phyloP scores from a whole-genome alignment of 2,888 invertebrate species.

The Drosophila parthenogenetica region DNA sequence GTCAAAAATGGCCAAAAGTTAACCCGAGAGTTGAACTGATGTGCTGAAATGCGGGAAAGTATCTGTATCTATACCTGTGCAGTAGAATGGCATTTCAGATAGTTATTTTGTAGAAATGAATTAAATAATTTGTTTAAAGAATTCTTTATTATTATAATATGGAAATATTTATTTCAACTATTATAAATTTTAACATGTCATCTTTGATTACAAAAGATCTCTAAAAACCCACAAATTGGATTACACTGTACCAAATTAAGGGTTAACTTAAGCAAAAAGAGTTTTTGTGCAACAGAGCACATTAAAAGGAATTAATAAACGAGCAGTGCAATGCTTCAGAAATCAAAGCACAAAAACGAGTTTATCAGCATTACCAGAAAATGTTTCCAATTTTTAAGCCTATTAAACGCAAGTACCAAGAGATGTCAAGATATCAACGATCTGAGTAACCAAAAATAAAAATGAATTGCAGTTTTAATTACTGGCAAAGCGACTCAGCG shows the following conservation, averaged over 20 bases:
- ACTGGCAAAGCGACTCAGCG: slow-evolving; percentile 33
- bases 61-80: not conserved
- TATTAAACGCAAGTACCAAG: slow-evolving; percentile 46
- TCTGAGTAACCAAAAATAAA: not conserved
- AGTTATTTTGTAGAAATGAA: not conserved
- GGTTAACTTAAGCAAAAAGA: slow-evolving; percentile 21
- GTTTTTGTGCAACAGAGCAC: not conserved
- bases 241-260: slow-evolving; percentile 11
- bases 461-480: slow-evolving; percentile 71
- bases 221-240: slow-evolving; percentile 34
- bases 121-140: no score
- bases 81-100: not conserved
- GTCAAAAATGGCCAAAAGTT: slow-evolving; percentile 36
- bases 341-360: slow-evolving; percentile 45
- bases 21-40: slow-evolving; percentile 9
- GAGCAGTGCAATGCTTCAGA: slow-evolving; percentile 30
- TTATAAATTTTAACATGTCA: no score
- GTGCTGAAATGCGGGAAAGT: not conserved
- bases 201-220: not conserved
- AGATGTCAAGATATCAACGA: slow-evolving; percentile 13
- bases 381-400: slow-evolving; percentile 70
- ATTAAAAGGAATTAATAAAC: slow-evolving; percentile 21
- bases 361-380: slow-evolving; percentile 41
- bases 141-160: no score
- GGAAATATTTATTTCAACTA: no score